Percentiles rank a stretch among this genome's conserved stretches.
Evolutionary conservation across 2,113 vertebrate species (phyloP).

Genomic region (Eulemur macaco): DNA sequence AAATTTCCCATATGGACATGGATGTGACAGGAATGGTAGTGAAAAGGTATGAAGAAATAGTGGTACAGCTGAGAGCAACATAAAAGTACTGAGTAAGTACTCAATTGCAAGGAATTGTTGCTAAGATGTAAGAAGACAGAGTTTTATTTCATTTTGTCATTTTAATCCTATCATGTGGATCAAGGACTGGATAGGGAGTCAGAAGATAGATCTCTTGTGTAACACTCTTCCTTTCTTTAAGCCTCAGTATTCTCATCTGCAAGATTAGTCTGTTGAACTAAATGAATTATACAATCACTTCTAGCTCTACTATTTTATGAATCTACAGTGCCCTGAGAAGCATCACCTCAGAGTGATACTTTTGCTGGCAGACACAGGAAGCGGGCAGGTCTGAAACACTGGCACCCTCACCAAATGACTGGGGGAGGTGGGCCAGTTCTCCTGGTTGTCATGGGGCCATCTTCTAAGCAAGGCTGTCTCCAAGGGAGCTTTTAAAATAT

Average conservation of each 20-base stretch:
- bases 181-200: not conserved
- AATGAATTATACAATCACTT: not conserved
- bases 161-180: not conserved
- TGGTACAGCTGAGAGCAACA: not conserved
- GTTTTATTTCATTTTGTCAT: not conserved
- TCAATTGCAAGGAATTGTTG: not conserved
- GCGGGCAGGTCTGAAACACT: not conserved
- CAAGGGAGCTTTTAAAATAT: slow-evolving; percentile 71
- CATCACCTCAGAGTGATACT: not conserved
- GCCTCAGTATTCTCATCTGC: not conserved
- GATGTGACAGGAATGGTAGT: not conserved
- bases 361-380: not conserved
- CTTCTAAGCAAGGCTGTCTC: slow-evolving; percentile 40
- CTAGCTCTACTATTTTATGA: not conserved
- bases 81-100: not conserved
- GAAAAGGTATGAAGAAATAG: not conserved
- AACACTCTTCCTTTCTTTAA: not conserved
- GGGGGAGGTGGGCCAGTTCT: not conserved
- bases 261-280: not conserved
- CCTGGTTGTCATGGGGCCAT: slow-evolving; percentile 53
- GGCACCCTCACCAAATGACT: not conserved
- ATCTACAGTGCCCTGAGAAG: not conserved
- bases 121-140: not conserved
- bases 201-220: not conserved
- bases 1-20: not conserved